Evolutionary conservation across 1,140 invertebrate genomes (phyloP).

Genomic region (Delia radicum): DNA sequence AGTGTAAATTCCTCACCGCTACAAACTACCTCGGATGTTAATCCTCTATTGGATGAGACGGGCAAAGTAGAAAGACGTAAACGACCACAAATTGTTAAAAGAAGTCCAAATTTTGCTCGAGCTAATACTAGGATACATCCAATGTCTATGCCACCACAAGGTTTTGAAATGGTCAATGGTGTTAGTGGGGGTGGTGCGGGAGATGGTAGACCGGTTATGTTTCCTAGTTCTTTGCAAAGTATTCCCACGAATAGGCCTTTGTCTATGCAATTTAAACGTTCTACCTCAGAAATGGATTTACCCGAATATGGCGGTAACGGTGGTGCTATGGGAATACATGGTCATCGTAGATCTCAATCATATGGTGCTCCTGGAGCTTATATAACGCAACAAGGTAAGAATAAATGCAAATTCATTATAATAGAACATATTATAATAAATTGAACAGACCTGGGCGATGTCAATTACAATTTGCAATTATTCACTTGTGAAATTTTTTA

Average conservation of each 20-base stretch:
- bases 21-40: constrained; percentile 47
- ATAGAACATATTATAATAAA: too few relatives aligned
- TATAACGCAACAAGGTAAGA: constrained; percentile 35
- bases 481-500: too few relatives aligned
- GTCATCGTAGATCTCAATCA: constrained; percentile 48
- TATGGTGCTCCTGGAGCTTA: constrained; percentile 50
- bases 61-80: constrained; percentile 45
- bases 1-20: constrained; percentile 32
- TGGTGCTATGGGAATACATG: constrained; percentile 15
- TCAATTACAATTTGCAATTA: too few relatives aligned
- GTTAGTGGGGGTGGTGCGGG: not conserved
- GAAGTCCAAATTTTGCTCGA: constrained; percentile 47
- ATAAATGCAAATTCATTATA: not conserved
- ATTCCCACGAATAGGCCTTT: constrained; percentile 33
- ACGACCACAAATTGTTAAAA: constrained; percentile 45
- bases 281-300: constrained; percentile 48
- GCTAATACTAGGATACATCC: constrained; percentile 28
- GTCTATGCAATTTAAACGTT: constrained; percentile 48
- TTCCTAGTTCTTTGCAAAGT: constrained; percentile 26
- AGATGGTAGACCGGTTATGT: constrained; percentile 18
- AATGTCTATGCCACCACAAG: not conserved
- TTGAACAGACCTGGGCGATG: too few relatives aligned
- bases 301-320: constrained; percentile 33
- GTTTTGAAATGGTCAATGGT: not conserved
- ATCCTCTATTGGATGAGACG: constrained; percentile 41